Percentiles rank a stretch among this genome's conserved stretches.
Evolutionary conservation across 2,113 vertebrate genomes (phyloP).

Genomic region (Phalacrocorax brasilianus): DNA sequence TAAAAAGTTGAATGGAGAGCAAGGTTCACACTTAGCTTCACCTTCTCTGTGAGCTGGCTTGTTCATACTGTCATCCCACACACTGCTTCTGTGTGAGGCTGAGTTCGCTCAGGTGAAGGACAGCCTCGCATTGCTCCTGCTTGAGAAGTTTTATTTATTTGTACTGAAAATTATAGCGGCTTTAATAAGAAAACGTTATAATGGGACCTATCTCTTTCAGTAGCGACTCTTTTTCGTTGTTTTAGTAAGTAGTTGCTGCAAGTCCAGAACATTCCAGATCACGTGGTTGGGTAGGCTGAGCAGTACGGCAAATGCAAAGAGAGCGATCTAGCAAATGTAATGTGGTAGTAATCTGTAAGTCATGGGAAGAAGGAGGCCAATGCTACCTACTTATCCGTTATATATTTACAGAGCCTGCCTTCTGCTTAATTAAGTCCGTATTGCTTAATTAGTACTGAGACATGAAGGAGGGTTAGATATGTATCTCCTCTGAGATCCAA

Average conservation of each 20-base stretch:
- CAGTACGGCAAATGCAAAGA: background rate
- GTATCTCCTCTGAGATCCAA: background rate
- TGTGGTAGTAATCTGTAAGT: background rate
- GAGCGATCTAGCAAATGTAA: background rate
- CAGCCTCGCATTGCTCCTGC: background rate
- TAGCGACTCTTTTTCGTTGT: background rate
- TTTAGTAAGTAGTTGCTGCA: background rate
- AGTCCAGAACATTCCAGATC: background rate
- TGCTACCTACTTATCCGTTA: background rate
- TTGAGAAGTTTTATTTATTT: background rate
- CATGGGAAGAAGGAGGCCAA: background rate
- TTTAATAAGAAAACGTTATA: background rate
- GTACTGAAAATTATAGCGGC: background rate
- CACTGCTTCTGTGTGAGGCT: background rate
- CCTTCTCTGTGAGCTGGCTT: background rate
- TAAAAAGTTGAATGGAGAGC: background rate
- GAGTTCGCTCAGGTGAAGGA: background rate
- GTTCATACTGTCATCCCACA: background rate
- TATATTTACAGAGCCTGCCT: background rate
- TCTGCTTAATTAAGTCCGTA: conserved; percentile 14
- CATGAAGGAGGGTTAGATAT: background rate
- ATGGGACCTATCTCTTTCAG: background rate
- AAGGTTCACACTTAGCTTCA: background rate
- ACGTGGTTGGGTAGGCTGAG: background rate
- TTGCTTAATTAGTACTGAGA: conserved; percentile 26